Evolutionary conservation across 2,888 invertebrate genomes (phyloP).

Genomic region (Nomada ferruginata): DNA sequence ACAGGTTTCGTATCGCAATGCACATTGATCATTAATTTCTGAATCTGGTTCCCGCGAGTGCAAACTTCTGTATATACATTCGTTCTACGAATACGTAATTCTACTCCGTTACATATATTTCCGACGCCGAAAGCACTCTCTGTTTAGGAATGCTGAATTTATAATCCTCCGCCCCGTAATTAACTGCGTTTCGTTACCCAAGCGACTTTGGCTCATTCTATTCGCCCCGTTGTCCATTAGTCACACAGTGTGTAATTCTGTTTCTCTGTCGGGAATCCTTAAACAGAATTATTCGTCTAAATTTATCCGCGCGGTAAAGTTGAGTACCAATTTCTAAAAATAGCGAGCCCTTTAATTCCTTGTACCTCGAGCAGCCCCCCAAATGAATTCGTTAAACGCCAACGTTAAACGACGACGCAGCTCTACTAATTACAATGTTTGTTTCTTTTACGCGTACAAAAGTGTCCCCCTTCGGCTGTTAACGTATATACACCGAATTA

Average conservation of each 20-base stretch:
- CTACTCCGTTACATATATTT: not conserved
- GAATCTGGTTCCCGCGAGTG: too few species aligned
- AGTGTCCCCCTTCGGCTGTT: too few species aligned
- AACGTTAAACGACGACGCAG: not conserved
- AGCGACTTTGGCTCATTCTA: constrained; percentile 2
- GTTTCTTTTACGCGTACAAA: too few species aligned
- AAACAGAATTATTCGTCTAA: constrained; percentile 2
- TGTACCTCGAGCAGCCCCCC: not conserved
- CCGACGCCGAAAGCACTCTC: not conserved
- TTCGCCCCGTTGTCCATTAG: not conserved
- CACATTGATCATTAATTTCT: too few species aligned
- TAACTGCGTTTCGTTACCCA: constrained; percentile 3
- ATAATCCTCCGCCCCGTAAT: constrained; percentile 2
- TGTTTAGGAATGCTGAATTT: not conserved
- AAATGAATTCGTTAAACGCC: not conserved
- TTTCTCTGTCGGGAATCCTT: constrained; percentile 1
- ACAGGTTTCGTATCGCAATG: too few species aligned
- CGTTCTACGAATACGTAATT: not conserved
- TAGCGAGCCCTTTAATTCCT: not conserved
- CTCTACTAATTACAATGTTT: too few species aligned
- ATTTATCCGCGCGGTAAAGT: not conserved
- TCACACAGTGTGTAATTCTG: constrained; percentile 1
- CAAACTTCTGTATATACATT: too few species aligned
- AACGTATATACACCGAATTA: not conserved
- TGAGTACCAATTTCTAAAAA: not conserved